phyloP scores from a whole-genome alignment of 1,140 invertebrate species.

The Tenebrio molitor region DNA sequence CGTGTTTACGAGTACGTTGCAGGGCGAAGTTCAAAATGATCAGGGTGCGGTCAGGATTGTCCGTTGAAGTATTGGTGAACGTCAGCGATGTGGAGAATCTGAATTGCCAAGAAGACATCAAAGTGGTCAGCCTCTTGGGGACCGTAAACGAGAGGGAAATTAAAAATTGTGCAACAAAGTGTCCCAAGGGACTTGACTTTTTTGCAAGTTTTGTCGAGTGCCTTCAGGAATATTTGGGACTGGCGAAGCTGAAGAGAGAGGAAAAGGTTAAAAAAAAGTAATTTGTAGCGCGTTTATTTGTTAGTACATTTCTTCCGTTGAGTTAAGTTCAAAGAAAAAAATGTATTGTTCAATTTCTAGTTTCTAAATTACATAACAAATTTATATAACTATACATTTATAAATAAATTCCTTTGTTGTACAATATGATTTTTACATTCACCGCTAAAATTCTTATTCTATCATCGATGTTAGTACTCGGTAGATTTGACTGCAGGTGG shows the following conservation, averaged over 20 bases:
- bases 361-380: too few species aligned
- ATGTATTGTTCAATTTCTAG: not conserved
- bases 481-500: not conserved
- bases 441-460: conserved; percentile 13
- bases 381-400: conserved; percentile 19
- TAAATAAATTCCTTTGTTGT: conserved; percentile 15
- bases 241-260: not conserved
- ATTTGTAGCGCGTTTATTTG: conserved; percentile 5
- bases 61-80: not conserved
- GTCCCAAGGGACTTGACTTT: conserved; percentile 1
- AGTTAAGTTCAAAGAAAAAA: not conserved
- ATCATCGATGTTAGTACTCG: conserved; percentile 11
- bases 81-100: conserved; percentile 1
- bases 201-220: not conserved
- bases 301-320: not conserved
- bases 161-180: not conserved
- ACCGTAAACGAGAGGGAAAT: not conserved
- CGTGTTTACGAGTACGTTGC: not conserved
- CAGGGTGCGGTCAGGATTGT: not conserved
- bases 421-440: conserved; percentile 27
- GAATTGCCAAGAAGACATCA: not conserved
- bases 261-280: not conserved
- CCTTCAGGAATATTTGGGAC: not conserved
- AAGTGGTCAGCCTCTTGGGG: not conserved
- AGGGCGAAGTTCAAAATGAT: conserved; percentile 1